Evolutionary conservation across 2,888 invertebrate species (phyloP).

Genomic region (Cyaniris semiargus): DNA sequence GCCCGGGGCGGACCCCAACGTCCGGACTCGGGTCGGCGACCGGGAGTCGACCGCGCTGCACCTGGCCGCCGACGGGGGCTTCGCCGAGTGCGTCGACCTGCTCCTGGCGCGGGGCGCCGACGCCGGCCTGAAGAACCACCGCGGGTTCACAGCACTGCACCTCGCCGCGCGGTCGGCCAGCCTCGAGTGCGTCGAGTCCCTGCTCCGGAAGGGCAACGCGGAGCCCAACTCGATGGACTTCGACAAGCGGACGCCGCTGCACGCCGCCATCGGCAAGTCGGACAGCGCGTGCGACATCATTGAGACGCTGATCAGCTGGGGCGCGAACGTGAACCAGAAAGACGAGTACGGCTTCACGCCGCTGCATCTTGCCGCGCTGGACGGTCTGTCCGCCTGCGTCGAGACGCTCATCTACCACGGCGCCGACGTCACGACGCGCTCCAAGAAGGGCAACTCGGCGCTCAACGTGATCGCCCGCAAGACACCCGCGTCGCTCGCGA

Average conservation of each 20-base stretch:
- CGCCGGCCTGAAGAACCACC: slow-evolving; percentile 86
- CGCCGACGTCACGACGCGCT: slow-evolving; percentile 93
- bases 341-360: slow-evolving; percentile 93
- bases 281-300: slow-evolving; percentile 89
- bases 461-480: slow-evolving; percentile 91
- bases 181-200: slow-evolving; percentile 88
- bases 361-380: slow-evolving; percentile 91
- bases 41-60: slow-evolving; percentile 90
- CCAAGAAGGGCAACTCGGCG: slow-evolving; percentile 92
- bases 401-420: slow-evolving; percentile 91
- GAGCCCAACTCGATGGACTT: slow-evolving; percentile 90
- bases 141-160: slow-evolving; percentile 92
- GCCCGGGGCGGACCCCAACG: slow-evolving; percentile 85
- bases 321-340: slow-evolving; percentile 90
- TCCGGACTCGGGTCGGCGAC: slow-evolving; percentile 84
- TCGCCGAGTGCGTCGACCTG: slow-evolving; percentile 88
- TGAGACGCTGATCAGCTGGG: slow-evolving; percentile 88
- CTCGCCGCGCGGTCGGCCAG: slow-evolving; percentile 90
- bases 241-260: slow-evolving; percentile 90
- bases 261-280: slow-evolving; percentile 92
- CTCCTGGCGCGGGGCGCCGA: slow-evolving; percentile 88
- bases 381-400: slow-evolving; percentile 91
- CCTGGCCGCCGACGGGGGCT: slow-evolving; percentile 93
- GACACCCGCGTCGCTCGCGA: slow-evolving; percentile 91
- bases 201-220: slow-evolving; percentile 86